These are phyloP conservation scores for Sparidentex hasta DNA, from an alignment of 2,797 vertebrate genomes.

Conservation along the genomic window DNA sequence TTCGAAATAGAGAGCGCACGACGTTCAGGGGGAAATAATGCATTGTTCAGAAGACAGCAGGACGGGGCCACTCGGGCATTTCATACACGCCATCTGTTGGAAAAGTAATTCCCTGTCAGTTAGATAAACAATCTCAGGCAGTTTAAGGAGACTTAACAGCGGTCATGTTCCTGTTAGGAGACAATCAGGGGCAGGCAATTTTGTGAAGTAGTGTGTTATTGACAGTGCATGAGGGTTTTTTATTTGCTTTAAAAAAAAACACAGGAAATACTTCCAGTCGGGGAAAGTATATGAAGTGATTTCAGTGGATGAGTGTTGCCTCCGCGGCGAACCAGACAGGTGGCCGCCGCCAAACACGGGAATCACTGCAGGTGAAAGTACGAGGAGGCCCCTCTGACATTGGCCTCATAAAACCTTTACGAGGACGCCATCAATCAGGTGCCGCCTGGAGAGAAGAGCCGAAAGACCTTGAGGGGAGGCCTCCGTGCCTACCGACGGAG, in stretches of 20 bases:
- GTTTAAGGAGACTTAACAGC: neutral
- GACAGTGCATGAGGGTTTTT: neutral
- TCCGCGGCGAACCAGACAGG: slow-evolving; percentile 30
- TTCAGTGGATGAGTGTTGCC: slow-evolving; percentile 7
- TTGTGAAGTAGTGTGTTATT: neutral
- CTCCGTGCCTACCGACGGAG: slow-evolving; percentile 32
- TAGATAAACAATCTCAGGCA: slow-evolving; percentile 16
- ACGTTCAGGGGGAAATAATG: slow-evolving; percentile 48
- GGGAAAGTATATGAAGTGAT: neutral
- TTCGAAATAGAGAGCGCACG: slow-evolving; percentile 45
- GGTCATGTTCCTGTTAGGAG: slow-evolving; percentile 3
- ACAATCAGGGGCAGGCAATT: neutral
- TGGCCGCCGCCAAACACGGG: slow-evolving; percentile 19
- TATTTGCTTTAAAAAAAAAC: neutral
- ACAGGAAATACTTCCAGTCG: neutral
- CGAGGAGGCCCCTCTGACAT: slow-evolving; percentile 67
- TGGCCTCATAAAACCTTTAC: slow-evolving; percentile 69
- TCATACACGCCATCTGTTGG: slow-evolving; percentile 24
- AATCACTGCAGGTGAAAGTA: slow-evolving; percentile 60
- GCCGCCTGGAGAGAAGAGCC: slow-evolving; percentile 40
- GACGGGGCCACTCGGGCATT: slow-evolving; percentile 13
- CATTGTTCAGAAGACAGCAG: slow-evolving; percentile 39
- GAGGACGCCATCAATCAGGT: slow-evolving; percentile 66
- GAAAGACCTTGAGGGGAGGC: slow-evolving; percentile 63
- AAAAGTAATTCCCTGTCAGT: slow-evolving; percentile 26